Conservation (phyloP, 2,888 invertebrate genomes). For the Noctua janthe region DNA sequence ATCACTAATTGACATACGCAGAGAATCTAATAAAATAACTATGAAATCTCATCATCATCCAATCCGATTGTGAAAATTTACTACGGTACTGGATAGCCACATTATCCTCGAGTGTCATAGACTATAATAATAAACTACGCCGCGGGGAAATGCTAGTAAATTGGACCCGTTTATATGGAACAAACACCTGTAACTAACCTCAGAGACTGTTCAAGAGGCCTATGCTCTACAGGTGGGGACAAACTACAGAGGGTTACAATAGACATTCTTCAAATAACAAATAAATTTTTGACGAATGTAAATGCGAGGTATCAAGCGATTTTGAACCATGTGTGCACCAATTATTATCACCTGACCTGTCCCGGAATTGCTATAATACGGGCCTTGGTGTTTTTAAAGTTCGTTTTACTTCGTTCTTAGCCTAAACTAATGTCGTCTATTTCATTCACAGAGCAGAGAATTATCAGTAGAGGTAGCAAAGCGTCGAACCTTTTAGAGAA, state of each 20-base stretch:
- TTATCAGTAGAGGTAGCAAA: constrained; percentile 89
- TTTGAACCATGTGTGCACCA: not conserved
- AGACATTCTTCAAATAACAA: not conserved
- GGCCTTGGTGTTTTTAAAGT: not conserved
- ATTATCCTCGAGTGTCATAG: no score
- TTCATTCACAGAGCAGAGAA: constrained; percentile 89
- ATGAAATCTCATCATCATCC: no score
- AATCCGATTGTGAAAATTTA: no score
- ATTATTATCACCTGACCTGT: not conserved
- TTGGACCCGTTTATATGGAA: no score
- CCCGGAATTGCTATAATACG: not conserved
- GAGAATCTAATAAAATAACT: not conserved
- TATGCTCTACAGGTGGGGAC: not conserved
- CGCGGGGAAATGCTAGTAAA: no score
- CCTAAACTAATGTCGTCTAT: constrained; percentile 70
- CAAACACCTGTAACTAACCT: not conserved
- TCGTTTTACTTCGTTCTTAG: constrained; percentile 1
- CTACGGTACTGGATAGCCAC: no score
- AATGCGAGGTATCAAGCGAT: not conserved
- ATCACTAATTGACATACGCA: not conserved
- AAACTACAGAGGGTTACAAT: not conserved
- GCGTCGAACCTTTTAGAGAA: constrained; percentile 82
- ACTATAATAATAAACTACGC: no score
- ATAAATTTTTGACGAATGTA: not conserved
- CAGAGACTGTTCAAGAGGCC: not conserved